Evolutionary conservation across 2,888 invertebrate genomes (phyloP).

Genomic region (Anoplius nigerrimus): DNA sequence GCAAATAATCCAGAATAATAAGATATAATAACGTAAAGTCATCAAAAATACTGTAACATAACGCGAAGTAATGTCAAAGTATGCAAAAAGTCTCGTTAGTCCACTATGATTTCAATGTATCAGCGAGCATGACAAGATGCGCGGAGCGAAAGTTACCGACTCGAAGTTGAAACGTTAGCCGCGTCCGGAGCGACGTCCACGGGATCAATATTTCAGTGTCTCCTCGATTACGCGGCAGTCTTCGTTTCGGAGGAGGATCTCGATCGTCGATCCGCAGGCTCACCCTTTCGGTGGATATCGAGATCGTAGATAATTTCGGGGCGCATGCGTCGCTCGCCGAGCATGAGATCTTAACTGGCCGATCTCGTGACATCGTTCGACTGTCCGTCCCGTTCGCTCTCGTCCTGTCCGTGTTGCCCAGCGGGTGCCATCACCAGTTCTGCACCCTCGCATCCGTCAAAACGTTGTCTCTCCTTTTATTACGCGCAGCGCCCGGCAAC

Average conservation of each 20-base stretch:
- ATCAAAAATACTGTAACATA: too few species aligned
- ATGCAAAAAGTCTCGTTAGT: too few species aligned
- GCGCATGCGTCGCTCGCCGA: slow-evolving; percentile 47
- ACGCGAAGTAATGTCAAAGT: too few species aligned
- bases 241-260: not conserved
- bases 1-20: too few species aligned
- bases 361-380: slow-evolving; percentile 64
- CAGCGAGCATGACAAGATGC: too few species aligned
- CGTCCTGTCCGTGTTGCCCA: slow-evolving; percentile 68
- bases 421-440: slow-evolving; percentile 73
- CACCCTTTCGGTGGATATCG: slow-evolving; percentile 44
- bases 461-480: slow-evolving; percentile 59
- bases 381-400: slow-evolving; percentile 56
- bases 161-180: slow-evolving; percentile 9
- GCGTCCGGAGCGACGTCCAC: too few species aligned
- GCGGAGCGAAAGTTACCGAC: not conserved
- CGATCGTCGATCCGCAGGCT: slow-evolving; percentile 42
- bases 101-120: too few species aligned
- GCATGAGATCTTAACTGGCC: slow-evolving; percentile 71
- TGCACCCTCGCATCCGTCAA: slow-evolving; percentile 73
- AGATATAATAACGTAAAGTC: too few species aligned
- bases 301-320: slow-evolving; percentile 61
- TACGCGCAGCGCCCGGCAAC: slow-evolving; percentile 31
- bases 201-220: not conserved
- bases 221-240: slow-evolving; percentile 30